These are phyloP conservation scores for Ramphastos sulfuratus DNA, from an alignment of 2,113 vertebrate species.

Conservation along the genomic window DNA sequence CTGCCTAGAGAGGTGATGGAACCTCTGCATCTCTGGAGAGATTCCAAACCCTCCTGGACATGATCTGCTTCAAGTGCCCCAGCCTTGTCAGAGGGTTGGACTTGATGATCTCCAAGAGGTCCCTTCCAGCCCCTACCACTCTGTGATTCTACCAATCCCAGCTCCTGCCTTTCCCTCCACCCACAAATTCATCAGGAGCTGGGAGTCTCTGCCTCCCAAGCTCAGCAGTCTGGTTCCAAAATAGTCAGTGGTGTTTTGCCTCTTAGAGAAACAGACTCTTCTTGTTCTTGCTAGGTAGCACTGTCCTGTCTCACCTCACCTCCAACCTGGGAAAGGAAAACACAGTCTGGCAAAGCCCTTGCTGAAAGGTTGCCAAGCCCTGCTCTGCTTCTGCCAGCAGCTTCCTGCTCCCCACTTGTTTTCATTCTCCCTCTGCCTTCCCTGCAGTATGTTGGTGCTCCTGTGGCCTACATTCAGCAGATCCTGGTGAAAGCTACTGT, in stretches of 20 bases:
- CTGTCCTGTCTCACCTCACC: neutral
- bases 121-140: too few relatives aligned
- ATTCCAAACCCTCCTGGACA: too few relatives aligned
- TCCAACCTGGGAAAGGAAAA: neutral
- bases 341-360: neutral
- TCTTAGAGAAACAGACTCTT: neutral
- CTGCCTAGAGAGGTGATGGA: too few relatives aligned
- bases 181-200: neutral
- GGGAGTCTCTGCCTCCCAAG: neutral
- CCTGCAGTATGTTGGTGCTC: conserved; percentile 87
- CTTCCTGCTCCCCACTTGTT: neutral
- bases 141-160: neutral
- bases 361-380: neutral
- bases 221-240: neutral
- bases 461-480: conserved; percentile 96
- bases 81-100: too few relatives aligned
- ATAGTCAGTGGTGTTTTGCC: neutral
- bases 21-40: too few relatives aligned
- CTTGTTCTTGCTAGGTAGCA: neutral
- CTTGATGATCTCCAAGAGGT: too few relatives aligned
- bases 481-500: conserved; percentile 94
- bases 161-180: neutral
- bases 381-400: neutral
- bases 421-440: neutral
- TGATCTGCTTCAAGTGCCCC: too few relatives aligned